Evolutionary conservation across 2,113 vertebrate genomes (phyloP).

Genomic region (Sebastes fasciatus): DNA sequence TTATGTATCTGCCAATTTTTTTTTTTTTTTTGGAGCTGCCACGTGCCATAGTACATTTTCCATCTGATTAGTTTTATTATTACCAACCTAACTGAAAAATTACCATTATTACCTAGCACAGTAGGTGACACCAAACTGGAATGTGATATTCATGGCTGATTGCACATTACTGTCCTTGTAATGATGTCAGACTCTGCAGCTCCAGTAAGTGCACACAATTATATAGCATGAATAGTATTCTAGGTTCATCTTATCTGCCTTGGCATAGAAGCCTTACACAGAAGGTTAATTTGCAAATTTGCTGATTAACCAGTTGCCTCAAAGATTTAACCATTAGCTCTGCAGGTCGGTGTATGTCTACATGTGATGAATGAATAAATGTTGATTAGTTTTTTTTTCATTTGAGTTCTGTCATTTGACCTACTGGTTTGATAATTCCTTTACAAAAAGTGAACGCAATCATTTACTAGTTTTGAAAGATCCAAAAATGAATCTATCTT

Average conservation of each 20-base stretch:
- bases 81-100: conserved; percentile 3
- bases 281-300: background rate
- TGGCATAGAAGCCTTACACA: background rate
- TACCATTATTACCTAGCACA: background rate
- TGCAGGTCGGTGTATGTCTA: background rate
- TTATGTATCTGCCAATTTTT: background rate
- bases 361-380: background rate
- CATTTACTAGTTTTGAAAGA: background rate
- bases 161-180: background rate
- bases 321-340: background rate
- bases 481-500: background rate
- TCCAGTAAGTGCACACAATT: background rate
- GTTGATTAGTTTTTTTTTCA: background rate
- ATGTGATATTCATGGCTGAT: conserved; percentile 16
- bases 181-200: conserved; percentile 1
- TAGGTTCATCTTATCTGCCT: background rate
- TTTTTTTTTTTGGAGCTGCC: background rate
- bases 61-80: background rate
- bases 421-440: background rate
- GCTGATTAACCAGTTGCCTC: background rate
- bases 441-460: background rate
- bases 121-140: conserved; percentile 1
- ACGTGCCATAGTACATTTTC: background rate
- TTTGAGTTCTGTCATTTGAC: background rate
- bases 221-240: background rate